Conservation (phyloP, 2,888 invertebrate species). For the Pemphredon lugubris region DNA sequence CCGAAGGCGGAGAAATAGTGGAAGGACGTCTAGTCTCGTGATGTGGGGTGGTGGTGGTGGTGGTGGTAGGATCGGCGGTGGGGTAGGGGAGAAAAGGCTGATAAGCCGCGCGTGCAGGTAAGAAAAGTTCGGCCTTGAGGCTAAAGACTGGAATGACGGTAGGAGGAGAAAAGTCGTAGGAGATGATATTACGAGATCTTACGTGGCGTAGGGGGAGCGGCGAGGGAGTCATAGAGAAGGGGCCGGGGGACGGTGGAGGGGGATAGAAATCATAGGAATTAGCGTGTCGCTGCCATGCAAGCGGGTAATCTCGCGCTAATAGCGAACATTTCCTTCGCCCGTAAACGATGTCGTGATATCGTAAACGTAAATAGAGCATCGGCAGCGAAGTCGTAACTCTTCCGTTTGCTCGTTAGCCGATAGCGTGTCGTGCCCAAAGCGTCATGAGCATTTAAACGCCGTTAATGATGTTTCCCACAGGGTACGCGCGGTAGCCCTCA, state of each 20-base stretch:
- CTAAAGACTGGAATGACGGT: constrained; percentile 17
- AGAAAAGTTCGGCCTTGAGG: constrained; percentile 44
- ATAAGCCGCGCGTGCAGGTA: constrained; percentile 21
- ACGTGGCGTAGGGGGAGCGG: too few species aligned
- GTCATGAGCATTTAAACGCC: constrained; percentile 68
- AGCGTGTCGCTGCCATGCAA: constrained; percentile 62
- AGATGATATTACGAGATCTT: too few species aligned
- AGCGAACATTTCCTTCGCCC: constrained; percentile 64
- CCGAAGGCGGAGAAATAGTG: too few species aligned
- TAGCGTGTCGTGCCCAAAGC: constrained; percentile 59
- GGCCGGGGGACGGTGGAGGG: constrained; percentile 33
- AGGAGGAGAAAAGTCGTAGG: constrained; percentile 6
- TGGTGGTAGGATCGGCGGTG: too few species aligned
- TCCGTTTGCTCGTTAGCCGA: constrained; percentile 69
- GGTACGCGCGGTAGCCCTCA: constrained; percentile 7
- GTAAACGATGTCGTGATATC: constrained; percentile 69
- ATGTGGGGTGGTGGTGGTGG: too few species aligned
- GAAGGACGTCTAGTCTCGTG: too few species aligned
- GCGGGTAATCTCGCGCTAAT: constrained; percentile 64
- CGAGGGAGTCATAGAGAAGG: too few species aligned
- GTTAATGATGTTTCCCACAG: constrained; percentile 68
- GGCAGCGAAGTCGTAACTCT: constrained; percentile 48
- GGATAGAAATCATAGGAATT: constrained; percentile 63
- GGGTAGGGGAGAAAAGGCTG: constrained; percentile 5
- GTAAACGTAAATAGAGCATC: constrained; percentile 69